Evolutionary conservation across 2,888 invertebrate species (phyloP), one percentile per base, ranked within the genome.

Genomic region (Microplitis manilae): DNA sequence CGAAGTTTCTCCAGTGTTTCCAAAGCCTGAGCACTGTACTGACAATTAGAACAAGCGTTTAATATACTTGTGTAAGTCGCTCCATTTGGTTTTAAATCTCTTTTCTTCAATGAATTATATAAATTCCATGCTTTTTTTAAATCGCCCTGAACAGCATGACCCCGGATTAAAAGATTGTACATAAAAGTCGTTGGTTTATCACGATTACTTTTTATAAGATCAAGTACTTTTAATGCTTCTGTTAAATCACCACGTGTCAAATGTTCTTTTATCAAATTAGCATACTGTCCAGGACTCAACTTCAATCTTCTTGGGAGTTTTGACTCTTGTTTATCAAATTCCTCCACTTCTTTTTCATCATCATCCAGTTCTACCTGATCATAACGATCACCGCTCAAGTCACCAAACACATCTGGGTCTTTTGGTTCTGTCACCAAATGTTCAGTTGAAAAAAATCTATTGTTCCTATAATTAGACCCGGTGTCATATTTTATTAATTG

Each of bases 61-160:
- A 98, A 95, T 40, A 98, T 91, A 78, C 95, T 95, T 0, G 97
- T 97, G 85, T 96, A 97, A 0, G 95, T 94, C 17, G 94, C 94
- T 0, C 92, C 93, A 39, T 93, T 94, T 0, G 94, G 93, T 81
- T 91, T 91, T 0, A 97, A 87, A 0, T 93, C 94, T 64, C 94
- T 91, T 85, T 93, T 93, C 85, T 95, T 96, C 96, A 98, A 96
- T 88, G 94, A 93, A 84, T 94, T 95, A 85, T 93, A 97, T 1
- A 98, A 91, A 82, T 93, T 92, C 87, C 97, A 97, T 1, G 97
- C 96, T 90, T 96, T 96, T 84, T 95, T 94, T 1, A 96, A 93
- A 85, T 96, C 96, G 0, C 98, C 98, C 0, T 94, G 94, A 83
- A 93, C 91, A 2, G 96, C 97, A 90, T 96, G 96, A 7, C 94